Conservation (phyloP, 2,113 vertebrate species). For the Sinocyclocheilus rhinocerous region DNA sequence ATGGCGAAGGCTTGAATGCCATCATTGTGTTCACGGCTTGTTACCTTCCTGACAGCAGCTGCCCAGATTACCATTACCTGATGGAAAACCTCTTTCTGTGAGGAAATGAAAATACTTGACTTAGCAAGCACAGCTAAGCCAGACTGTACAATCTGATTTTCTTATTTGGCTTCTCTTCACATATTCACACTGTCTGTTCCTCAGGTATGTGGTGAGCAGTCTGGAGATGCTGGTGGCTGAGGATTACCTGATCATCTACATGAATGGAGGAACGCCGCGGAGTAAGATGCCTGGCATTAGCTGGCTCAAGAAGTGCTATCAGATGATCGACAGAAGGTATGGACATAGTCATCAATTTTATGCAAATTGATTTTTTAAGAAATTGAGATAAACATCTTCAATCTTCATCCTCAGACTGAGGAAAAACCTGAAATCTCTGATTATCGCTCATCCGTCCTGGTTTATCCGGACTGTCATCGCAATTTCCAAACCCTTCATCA, state of each 20-base stretch:
- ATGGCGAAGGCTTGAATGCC: conserved; percentile 93
- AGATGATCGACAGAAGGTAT: conserved; percentile 98
- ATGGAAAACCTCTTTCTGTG: conserved; percentile 99
- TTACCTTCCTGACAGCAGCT: conserved; percentile 92
- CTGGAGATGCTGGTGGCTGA: conserved; percentile 95
- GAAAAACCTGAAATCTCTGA: conserved; percentile 94
- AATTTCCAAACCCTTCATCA: conserved; percentile 96
- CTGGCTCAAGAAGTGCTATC: conserved; percentile 99
- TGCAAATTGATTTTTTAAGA: no score
- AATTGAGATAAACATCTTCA: background rate
- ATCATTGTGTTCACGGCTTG: conserved; percentile 98
- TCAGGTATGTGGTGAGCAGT: conserved; percentile 95
- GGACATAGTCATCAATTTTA: background rate
- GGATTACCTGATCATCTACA: conserved; percentile 97
- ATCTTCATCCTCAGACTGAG: conserved; percentile 77
- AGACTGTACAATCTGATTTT: background rate
- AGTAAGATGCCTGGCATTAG: conserved; percentile 93
- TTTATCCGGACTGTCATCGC: conserved; percentile 96
- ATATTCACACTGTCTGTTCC: background rate
- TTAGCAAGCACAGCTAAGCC: background rate
- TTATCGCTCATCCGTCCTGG: conserved; percentile 96
- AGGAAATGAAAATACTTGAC: conserved; percentile 59
- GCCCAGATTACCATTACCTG: conserved; percentile 93
- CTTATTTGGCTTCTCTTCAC: background rate
- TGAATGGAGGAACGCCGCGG: conserved; percentile 92